phyloP scores from a whole-genome alignment of 2,888 invertebrate species.

The Dryocosmus kuriphilus region DNA sequence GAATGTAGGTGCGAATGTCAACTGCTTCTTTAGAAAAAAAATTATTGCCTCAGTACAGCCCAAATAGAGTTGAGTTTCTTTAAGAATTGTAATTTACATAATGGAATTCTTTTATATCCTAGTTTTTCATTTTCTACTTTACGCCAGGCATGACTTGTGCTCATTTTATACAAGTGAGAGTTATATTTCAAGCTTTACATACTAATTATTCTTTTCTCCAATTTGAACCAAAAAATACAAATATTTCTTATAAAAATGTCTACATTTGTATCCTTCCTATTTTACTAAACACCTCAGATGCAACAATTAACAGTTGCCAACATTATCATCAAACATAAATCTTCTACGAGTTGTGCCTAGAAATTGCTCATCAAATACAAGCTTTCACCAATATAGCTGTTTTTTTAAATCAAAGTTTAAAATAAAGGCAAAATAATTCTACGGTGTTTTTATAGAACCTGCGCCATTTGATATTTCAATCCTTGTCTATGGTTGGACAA shows the following conservation, averaged over 20 bases:
- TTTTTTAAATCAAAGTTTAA: not conserved
- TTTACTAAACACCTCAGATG: not conserved
- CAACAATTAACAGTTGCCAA: not conserved
- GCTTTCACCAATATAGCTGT: slow-evolving; percentile 7
- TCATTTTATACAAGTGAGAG: not conserved
- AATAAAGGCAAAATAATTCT: not conserved
- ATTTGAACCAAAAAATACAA: not conserved
- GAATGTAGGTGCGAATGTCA: not conserved
- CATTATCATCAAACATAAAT: slow-evolving; percentile 1
- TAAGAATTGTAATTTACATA: not conserved
- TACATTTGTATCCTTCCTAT: not conserved
- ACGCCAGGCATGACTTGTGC: not conserved
- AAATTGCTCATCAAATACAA: not conserved
- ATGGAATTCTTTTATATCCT: not conserved
- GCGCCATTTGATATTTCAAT: slow-evolving; percentile 56
- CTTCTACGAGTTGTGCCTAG: not conserved
- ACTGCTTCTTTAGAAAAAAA: no score
- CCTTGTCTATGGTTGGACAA: slow-evolving; percentile 41
- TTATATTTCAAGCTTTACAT: not conserved
- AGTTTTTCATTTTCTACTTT: not conserved
- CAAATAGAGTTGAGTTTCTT: no score
- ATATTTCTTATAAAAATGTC: no score
- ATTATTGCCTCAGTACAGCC: no score
- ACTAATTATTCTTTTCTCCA: not conserved
- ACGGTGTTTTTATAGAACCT: not conserved